phyloP scores from a whole-genome alignment of 2,797 vertebrate species.

The Scolopax rusticola region DNA sequence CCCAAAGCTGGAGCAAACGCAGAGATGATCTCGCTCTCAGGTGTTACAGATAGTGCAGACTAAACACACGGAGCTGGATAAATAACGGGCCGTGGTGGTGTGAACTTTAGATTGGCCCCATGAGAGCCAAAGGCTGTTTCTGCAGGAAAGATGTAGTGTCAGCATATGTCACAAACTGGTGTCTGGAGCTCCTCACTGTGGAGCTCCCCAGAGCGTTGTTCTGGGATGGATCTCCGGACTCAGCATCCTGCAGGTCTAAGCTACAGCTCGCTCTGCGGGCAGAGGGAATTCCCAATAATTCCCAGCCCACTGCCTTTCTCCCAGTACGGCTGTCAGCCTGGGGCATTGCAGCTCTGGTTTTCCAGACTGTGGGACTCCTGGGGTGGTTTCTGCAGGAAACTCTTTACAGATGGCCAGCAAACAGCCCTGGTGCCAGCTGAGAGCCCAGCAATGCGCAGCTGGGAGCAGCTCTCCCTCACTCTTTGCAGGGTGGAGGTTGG shows the following conservation, averaged over 20 bases:
- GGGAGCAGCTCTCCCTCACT: not conserved
- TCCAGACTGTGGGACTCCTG: not conserved
- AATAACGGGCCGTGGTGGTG: not conserved
- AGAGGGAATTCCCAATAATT: not conserved
- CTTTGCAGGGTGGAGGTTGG: not conserved
- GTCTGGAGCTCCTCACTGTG: not conserved
- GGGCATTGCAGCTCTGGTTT: not conserved
- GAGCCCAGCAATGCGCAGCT: not conserved
- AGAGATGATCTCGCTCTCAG: not conserved
- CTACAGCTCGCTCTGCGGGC: not conserved
- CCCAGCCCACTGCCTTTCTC: not conserved
- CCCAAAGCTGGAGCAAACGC: not conserved
- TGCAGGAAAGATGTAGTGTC: not conserved
- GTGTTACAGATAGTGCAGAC: not conserved
- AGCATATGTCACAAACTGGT: not conserved
- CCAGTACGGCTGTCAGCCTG: not conserved
- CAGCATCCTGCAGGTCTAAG: not conserved
- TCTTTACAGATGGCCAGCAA: not conserved
- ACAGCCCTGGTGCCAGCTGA: not conserved
- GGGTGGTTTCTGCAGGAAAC: not conserved
- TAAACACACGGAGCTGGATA: constrained; percentile 7
- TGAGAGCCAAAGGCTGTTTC: not conserved
- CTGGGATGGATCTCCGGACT: not conserved
- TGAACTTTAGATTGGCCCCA: constrained; percentile 40
- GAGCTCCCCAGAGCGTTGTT: not conserved